Evolutionary conservation across 2,888 invertebrate species (phyloP).

Genomic region (Pristionchus japonicus): DNA sequence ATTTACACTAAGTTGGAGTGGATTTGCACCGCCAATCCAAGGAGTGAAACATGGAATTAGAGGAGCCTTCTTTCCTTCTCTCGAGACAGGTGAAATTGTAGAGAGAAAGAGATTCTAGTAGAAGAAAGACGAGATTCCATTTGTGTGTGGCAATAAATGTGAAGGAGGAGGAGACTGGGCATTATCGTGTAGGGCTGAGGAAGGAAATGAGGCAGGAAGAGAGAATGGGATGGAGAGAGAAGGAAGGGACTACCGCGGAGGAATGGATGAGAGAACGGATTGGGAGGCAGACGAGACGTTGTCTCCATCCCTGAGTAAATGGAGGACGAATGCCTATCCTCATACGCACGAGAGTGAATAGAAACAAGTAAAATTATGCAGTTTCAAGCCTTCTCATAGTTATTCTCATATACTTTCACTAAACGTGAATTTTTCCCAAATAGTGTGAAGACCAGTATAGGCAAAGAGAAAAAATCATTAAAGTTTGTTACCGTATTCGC

Average conservation of each 20-base stretch:
- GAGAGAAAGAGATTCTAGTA: background rate
- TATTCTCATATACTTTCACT: no score
- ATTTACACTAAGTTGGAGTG: background rate
- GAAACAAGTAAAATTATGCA: no score
- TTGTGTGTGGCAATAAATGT: background rate
- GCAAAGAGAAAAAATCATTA: no score
- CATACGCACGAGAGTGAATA: no score
- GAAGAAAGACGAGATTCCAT: background rate
- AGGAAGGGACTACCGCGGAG: background rate
- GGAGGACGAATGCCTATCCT: no score
- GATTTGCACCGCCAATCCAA: background rate
- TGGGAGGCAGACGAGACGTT: no score
- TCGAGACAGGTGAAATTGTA: background rate
- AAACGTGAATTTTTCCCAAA: no score
- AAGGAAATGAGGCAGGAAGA: constrained; percentile 19
- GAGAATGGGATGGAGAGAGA: background rate
- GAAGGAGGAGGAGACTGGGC: background rate
- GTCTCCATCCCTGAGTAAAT: no score
- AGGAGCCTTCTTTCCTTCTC: background rate
- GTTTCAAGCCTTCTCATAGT: no score
- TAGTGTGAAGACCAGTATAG: no score
- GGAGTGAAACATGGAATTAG: background rate
- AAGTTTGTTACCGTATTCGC: no score
- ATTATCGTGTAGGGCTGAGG: background rate
- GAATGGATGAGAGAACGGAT: background rate